Evolutionary conservation across 2,888 invertebrate species (phyloP), one percentile per base, ranked within the genome.

Genomic region (Allygus modestus): DNA sequence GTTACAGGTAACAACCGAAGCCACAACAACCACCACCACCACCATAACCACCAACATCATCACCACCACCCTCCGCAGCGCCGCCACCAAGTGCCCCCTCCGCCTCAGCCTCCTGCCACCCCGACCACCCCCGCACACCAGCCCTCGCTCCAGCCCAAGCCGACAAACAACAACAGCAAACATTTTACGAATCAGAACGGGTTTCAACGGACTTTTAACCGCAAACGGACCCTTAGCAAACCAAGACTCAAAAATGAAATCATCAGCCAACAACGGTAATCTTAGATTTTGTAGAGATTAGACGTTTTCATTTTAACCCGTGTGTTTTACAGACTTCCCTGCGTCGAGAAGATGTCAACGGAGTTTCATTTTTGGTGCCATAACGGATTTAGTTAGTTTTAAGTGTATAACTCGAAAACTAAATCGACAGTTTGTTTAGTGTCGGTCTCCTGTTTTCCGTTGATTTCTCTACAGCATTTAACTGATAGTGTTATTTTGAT

Each of bases 141-240:
- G 31, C 75, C 75, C 17, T 17, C 12, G 20, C 20, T 31, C 11
- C 77, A 37, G n/a, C 11, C 26, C 23, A 58, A 81, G 37, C 54
- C 23, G n/a, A 84, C 58, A 9, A 84, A 84, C 81, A 84, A 81
- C 71, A 84, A 84, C 61, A 82, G 61, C 69, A 87, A 87, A 77
- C 85, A 86, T 58, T 87, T 84, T 73, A 83, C 84, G n/a, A 85
- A 84, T 43, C 87, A 87, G 54, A 87, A 85, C 54, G 87, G 87
- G 0, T 87, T 87, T 79, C 84, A 85, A 54, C 82, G 86, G 54
- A 85, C 86, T 69, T 87, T 87, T 84, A 86, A 83, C 71, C 75
- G 85, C 17, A 86, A 87, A 77, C 43, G 86, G 41, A 82, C 82
- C 23, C 84, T 73, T 58, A 82, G 81, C 46, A 84, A 84, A 75